Percentiles rank a stretch among this genome's conserved stretches.
These are phyloP conservation scores for Limanda limanda DNA, from an alignment of 2,113 vertebrate species.

Conservation along the genomic window DNA sequence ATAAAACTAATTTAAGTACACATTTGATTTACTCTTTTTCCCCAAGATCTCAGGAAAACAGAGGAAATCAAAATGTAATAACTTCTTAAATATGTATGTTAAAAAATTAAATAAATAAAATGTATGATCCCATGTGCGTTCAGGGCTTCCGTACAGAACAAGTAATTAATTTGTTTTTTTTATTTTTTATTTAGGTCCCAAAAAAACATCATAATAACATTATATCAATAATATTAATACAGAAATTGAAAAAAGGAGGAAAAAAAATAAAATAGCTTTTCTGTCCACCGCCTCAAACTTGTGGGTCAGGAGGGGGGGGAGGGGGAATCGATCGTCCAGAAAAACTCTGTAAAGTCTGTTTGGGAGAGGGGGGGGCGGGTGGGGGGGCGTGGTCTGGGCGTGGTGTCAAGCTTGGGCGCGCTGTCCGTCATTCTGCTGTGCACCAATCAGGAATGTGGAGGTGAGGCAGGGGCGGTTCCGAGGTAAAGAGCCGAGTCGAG, in stretches of 20 bases:
- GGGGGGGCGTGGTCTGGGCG: conserved; percentile 38
- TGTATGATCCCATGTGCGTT: no score
- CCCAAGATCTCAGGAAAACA: no score
- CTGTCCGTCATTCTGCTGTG: conserved; percentile 75
- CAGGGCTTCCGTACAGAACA: no score
- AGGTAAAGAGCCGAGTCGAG: conserved; percentile 69
- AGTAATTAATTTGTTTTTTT: conserved; percentile 68
- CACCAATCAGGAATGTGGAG: conserved; percentile 85
- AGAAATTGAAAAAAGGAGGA: conserved; percentile 75
- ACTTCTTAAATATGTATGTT: no score
- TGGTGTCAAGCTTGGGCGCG: conserved; percentile 77
- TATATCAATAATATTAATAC: conserved; percentile 88
- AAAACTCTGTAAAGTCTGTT: conserved; percentile 74
- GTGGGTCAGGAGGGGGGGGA: conserved; percentile 32
- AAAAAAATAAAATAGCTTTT: conserved; percentile 80
- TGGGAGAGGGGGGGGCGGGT: conserved; percentile 27
- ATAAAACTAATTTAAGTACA: no score
- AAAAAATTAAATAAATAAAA: no score
- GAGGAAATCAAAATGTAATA: no score
- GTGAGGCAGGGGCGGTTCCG: conserved; percentile 73
- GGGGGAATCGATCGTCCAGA: conserved; percentile 70
- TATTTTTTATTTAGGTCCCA: conserved; percentile 85
- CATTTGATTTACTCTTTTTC: no score
- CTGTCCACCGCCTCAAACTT: conserved; percentile 77
- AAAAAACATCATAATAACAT: conserved; percentile 88